Percentiles rank a stretch among this genome's conserved stretches.
phyloP scores from a whole-genome alignment of 2,113 vertebrate genomes.

The Myxocyprinus asiaticus region DNA sequence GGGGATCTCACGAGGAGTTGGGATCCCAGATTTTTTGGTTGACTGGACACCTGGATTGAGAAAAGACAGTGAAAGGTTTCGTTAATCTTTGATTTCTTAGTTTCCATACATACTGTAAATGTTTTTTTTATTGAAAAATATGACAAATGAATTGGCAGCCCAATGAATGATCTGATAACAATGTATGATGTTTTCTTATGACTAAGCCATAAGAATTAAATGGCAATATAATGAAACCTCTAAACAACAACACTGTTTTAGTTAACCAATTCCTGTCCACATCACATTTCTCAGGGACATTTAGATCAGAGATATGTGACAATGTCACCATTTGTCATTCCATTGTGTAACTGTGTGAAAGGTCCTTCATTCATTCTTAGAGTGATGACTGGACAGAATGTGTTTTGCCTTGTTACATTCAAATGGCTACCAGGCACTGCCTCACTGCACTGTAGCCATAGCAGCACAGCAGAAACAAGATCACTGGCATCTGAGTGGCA shows the following conservation, averaged over 20 bases:
- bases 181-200: neutral
- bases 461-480: conserved; percentile 52
- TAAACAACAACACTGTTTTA: too few species aligned
- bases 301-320: neutral
- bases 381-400: conserved; percentile 52
- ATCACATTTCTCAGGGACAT: neutral
- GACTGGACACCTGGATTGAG: conserved; percentile 73
- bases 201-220: too few species aligned
- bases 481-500: conserved; percentile 64
- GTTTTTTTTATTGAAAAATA: neutral
- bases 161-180: neutral
- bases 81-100: neutral
- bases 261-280: neutral
- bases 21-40: conserved; percentile 90
- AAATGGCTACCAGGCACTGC: conserved; percentile 63
- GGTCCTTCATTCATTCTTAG: conserved; percentile 48
- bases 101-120: neutral
- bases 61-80: neutral
- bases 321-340: conserved; percentile 14
- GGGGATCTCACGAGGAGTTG: conserved; percentile 84
- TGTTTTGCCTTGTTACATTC: conserved; percentile 61
- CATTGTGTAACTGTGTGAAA: conserved; percentile 26
- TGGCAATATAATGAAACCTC: neutral
- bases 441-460: conserved; percentile 58
- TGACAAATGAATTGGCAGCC: neutral